Evolutionary conservation across 2,797 vertebrate species (phyloP), one percentile per base, ranked within the genome.

Genomic region (Spatula versicolor): DNA sequence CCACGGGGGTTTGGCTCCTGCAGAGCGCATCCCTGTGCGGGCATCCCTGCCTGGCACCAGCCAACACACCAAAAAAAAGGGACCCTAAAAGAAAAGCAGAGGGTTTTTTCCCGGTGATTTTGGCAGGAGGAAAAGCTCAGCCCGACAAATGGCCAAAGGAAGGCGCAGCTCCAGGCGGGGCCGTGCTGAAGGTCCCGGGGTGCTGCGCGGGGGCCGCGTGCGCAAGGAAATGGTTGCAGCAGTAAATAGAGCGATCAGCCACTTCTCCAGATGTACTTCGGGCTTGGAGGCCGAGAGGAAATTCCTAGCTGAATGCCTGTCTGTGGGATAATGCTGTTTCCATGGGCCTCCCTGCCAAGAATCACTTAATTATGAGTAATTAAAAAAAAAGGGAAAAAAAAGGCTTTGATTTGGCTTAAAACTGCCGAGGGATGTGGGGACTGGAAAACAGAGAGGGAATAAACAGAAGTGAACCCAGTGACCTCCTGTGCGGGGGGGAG

Each of bases 281-380:
- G 84, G 66, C 78, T 48, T 45, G 64, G 64, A 91, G 75, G 60
- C 52, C 37, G 52, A 96, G 85, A 92, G 94, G 95, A 95, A 96
- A 96, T 95, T 95, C 87, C 83, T 92, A 86, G 80, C 91, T 95
- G 95, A 86, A 94, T 93, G 91, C 85, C 91, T 80, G 46, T 15
- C 76, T 66, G 93, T 88, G 83, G 90, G 90, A 93, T 93, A 95
- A 78, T 0, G 1, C 69, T 62, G 45, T 93, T 96, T 94, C 94
- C 90, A 88, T 54, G 13, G 13, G 37, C 46, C 46, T 78, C 80
- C 55, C 66, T 93, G 94, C 94, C 95, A 94, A 94, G 69, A 93
- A 93, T 91, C 86, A 91, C 87, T 91, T 94, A 91, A 96, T 95
- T 92, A 86, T 37, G 66, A 92, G 83, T 72, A 94, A 95, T 93